These are phyloP conservation scores for Oreocharis arfaki DNA, from an alignment of 2,113 vertebrate genomes.

Conservation along the genomic window DNA sequence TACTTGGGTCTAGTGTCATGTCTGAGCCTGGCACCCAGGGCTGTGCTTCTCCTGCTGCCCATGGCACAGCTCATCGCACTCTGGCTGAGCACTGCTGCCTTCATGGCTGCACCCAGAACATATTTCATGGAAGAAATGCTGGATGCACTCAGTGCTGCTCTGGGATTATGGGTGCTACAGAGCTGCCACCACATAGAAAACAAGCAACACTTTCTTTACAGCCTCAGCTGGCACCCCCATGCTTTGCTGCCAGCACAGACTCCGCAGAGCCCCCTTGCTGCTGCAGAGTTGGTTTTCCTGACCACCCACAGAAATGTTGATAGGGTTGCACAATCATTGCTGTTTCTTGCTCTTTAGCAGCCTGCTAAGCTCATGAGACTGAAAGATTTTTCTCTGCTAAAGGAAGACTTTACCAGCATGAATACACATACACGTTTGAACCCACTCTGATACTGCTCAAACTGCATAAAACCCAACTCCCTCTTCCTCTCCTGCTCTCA, in stretches of 20 bases:
- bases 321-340: background rate
- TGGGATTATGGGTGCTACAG: background rate
- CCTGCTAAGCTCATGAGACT: background rate
- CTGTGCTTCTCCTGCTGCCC: background rate
- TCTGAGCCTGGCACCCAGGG: background rate
- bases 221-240: background rate
- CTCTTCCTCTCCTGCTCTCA: background rate
- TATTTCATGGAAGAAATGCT: background rate
- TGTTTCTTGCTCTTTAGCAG: background rate
- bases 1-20: background rate
- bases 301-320: background rate
- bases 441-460: background rate
- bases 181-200: background rate
- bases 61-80: background rate
- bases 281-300: background rate
- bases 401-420: background rate
- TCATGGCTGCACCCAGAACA: background rate
- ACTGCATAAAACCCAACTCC: background rate
- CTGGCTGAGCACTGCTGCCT: background rate
- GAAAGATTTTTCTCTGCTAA: background rate
- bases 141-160: background rate
- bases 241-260: background rate
- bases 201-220: background rate
- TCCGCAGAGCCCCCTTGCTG: background rate
- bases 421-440: fast-evolving